Conservation (phyloP, 2,113 vertebrate genomes). For the Atractosteus spatula region DNA sequence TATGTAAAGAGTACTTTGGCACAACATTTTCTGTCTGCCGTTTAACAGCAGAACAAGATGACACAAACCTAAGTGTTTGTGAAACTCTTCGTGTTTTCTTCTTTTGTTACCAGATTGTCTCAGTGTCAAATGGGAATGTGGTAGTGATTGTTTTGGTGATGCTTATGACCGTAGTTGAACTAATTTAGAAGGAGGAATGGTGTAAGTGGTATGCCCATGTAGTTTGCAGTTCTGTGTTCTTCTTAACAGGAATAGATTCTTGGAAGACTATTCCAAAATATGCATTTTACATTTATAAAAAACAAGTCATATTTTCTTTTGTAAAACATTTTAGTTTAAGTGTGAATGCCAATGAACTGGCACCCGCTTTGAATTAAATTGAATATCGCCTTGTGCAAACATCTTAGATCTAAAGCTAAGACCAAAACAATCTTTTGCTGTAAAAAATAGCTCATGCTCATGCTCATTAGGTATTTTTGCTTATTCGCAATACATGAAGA, state of each 20-base stretch:
- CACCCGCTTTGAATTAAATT: too few species aligned
- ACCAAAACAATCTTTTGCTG: too few species aligned
- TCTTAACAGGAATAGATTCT: conserved; percentile 50
- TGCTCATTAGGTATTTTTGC: too few species aligned
- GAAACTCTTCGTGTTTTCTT: conserved; percentile 31
- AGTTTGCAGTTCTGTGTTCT: conserved; percentile 17
- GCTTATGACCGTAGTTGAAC: conserved; percentile 18
- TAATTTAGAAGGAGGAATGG: conserved; percentile 17
- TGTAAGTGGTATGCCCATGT: conserved; percentile 30
- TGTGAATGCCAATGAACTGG: background rate
- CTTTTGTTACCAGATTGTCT: conserved; percentile 11
- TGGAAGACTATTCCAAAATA: conserved; percentile 47
- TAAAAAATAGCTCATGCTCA: too few species aligned
- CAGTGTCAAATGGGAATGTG: conserved; percentile 18
- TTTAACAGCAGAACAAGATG: conserved; percentile 24
- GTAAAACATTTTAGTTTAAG: background rate
- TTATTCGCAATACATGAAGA: too few species aligned
- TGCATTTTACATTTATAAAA: conserved; percentile 24
- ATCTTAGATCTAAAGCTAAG: too few species aligned
- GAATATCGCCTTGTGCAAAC: too few species aligned
- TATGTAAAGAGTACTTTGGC: conserved; percentile 46
- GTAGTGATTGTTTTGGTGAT: conserved; percentile 21
- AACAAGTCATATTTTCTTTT: conserved; percentile 45
- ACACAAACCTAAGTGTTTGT: conserved; percentile 59
- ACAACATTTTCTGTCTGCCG: conserved; percentile 39